A percentile compares a stretch with the other conserved stretches of the same genome.
Evolutionary conservation across 1,140 invertebrate species (phyloP).

Genomic region (Leptinotarsa undecemlineata): DNA sequence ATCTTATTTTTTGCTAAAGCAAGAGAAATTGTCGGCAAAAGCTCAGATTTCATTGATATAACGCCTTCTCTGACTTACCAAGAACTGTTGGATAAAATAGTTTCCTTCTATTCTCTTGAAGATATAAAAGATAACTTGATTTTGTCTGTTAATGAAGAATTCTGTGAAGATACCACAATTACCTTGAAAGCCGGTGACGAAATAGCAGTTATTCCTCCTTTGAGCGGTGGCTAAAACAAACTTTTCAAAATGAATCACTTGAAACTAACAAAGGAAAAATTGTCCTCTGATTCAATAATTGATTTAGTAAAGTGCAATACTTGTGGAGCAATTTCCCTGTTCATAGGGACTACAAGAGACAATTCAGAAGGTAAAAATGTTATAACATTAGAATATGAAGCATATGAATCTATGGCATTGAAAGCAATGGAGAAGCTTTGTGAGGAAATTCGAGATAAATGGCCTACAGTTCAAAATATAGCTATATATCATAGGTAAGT

Average conservation of each 20-base stretch:
- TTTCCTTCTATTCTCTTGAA: slow-evolving; percentile 66
- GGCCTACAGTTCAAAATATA: slow-evolving; percentile 74
- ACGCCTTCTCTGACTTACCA: slow-evolving; percentile 57
- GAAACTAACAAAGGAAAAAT: slow-evolving; percentile 68
- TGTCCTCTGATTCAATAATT: slow-evolving; percentile 72
- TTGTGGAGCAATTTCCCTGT: slow-evolving; percentile 87
- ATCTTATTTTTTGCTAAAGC: slow-evolving; percentile 87
- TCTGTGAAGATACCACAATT: slow-evolving; percentile 62
- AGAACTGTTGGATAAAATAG: slow-evolving; percentile 64
- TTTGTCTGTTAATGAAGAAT: slow-evolving; percentile 81
- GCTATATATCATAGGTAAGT: slow-evolving; percentile 77
- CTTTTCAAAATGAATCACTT: slow-evolving; percentile 64
- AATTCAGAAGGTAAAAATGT: slow-evolving; percentile 87
- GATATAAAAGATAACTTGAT: slow-evolving; percentile 73
- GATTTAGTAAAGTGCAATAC: slow-evolving; percentile 68
- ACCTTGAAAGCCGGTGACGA: slow-evolving; percentile 69
- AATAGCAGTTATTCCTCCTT: slow-evolving; percentile 83
- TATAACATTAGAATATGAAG: slow-evolving; percentile 85
- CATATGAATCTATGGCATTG: slow-evolving; percentile 88
- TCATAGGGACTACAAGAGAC: slow-evolving; percentile 90
- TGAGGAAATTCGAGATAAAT: slow-evolving; percentile 68
- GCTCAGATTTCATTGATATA: slow-evolving; percentile 60
- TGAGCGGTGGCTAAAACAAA: slow-evolving; percentile 75
- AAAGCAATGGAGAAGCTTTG: slow-evolving; percentile 84
- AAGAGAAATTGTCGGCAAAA: slow-evolving; percentile 73